Percentiles rank a stretch among this genome's conserved stretches.
Evolutionary conservation across 64 coral and sea anemone species (phyloP).

Genomic region (Porites australiensis): DNA sequence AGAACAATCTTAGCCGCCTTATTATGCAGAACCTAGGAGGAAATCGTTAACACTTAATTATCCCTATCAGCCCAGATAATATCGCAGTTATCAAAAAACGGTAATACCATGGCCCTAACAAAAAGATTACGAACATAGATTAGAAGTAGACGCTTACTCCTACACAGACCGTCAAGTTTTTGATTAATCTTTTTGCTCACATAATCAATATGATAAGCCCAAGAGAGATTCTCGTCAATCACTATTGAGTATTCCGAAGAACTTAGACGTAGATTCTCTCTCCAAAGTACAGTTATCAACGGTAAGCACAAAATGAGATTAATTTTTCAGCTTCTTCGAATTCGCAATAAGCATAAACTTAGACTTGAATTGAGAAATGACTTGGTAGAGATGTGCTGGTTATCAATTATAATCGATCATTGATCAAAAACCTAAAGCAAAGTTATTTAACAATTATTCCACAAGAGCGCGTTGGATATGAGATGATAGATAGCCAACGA

Average conservation of each 20-base stretch:
- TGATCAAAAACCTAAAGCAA: too few species aligned
- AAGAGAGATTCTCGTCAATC: slow-evolving; percentile 3
- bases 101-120: slow-evolving; percentile 18
- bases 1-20: slow-evolving; percentile 13
- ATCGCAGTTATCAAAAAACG: background rate
- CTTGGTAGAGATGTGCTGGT: too few species aligned
- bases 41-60: background rate
- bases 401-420: too few species aligned
- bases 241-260: background rate
- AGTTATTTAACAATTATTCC: too few species aligned
- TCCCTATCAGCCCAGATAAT: slow-evolving; percentile 5
- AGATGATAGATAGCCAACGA: too few species aligned
- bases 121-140: background rate
- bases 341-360: too few species aligned
- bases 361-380: too few species aligned
- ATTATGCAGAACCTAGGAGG: background rate
- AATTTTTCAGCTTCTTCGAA: too few species aligned
- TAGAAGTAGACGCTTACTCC: background rate
- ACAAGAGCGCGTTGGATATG: too few species aligned
- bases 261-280: background rate
- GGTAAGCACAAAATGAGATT: background rate
- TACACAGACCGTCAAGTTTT: background rate
- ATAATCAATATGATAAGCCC: background rate
- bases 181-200: slow-evolving; percentile 3
- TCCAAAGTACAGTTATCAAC: background rate